A percentile compares a stretch with the other conserved stretches of the same genome.
Evolutionary conservation across 2,888 invertebrate genomes (phyloP).

Genomic region (Achlya flavicornis): DNA sequence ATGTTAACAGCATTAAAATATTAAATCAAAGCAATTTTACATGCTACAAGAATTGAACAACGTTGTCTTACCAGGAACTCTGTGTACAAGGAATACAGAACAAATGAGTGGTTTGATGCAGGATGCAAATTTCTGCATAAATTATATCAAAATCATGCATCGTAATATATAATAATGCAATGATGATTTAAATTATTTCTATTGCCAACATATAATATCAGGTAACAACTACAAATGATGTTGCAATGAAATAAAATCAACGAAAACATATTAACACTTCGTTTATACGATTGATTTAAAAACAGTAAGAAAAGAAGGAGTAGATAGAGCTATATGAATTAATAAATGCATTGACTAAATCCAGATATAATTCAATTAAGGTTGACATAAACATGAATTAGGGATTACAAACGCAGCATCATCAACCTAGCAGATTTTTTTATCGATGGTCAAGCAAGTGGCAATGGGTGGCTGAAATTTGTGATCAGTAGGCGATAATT

Average conservation of each 20-base stretch:
- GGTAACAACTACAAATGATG: background rate
- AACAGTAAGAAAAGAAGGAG: no score
- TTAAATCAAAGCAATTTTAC: background rate
- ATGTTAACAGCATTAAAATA: background rate
- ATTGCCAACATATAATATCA: background rate
- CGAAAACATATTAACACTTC: no score
- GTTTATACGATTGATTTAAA: no score
- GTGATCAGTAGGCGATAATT: no score
- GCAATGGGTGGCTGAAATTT: no score
- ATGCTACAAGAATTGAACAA: conserved; percentile 27
- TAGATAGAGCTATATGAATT: no score
- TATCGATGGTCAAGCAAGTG: no score
- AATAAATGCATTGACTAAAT: no score
- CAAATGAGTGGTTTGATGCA: conserved; percentile 57
- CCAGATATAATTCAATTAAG: no score
- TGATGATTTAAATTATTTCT: conserved; percentile 36
- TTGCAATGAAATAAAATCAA: background rate
- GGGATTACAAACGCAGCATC: no score
- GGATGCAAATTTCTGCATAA: conserved; percentile 54
- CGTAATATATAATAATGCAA: conserved; percentile 39
- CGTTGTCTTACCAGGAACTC: conserved; percentile 75
- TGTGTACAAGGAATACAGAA: conserved; percentile 73
- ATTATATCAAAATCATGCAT: background rate
- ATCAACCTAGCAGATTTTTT: no score
- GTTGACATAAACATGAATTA: no score